A percentile compares a stretch with the other conserved stretches of the same genome.
phyloP scores from a whole-genome alignment of 2,113 vertebrate species.

The Brachypteracias leptosomus region DNA sequence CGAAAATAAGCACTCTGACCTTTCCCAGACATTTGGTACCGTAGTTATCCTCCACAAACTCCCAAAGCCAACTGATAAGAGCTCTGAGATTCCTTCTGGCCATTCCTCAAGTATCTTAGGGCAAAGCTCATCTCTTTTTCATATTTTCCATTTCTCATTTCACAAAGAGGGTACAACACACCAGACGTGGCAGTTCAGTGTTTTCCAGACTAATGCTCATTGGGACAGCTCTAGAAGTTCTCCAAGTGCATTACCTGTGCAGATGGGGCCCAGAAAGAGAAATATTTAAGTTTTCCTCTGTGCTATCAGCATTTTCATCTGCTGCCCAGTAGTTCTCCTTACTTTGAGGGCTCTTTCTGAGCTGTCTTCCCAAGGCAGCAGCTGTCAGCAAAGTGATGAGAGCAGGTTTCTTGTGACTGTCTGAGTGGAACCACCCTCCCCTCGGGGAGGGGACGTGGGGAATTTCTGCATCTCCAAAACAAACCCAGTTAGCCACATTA shows the following conservation, averaged over 20 bases:
- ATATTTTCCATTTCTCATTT: not conserved
- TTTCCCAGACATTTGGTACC: not conserved
- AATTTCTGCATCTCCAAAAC: not conserved
- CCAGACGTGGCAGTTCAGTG: not conserved
- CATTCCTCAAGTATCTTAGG: conserved; percentile 13
- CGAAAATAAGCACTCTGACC: not conserved
- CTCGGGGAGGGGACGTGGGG: not conserved
- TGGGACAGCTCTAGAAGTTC: not conserved
- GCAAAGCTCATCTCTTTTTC: not conserved
- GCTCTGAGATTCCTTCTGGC: not conserved
- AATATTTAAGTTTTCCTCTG: not conserved
- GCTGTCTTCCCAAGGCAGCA: conserved; percentile 32
- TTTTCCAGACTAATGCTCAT: not conserved
- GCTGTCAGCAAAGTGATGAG: conserved; percentile 51
- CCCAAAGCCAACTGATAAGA: not conserved
- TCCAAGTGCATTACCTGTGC: not conserved
- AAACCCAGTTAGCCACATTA: not conserved
- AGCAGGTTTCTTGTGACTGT: conserved; percentile 50
- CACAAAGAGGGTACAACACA: not conserved
- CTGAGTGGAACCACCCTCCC: conserved; percentile 33
- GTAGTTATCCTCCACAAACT: not conserved
- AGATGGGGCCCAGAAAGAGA: not conserved
- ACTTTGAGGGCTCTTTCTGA: not conserved
- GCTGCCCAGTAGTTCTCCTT: not conserved
- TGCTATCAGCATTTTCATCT: not conserved